Evolutionary conservation across 1,140 invertebrate genomes (phyloP).

Genomic region (Trypoxylus dichotomus): DNA sequence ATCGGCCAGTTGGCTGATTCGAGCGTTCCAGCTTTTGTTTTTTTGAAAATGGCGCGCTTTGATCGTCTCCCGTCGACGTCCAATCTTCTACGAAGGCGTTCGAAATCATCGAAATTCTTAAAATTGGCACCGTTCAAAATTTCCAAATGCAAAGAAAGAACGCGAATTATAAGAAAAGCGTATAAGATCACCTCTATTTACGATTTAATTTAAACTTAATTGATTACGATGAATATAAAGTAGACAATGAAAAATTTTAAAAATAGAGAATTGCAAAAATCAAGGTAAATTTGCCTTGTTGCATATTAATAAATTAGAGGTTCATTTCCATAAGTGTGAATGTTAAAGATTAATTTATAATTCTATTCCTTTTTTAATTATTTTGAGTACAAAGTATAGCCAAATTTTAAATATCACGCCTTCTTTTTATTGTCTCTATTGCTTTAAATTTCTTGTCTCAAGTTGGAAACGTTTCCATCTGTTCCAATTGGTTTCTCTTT

Average conservation of each 20-base stretch:
- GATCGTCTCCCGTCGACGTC: neutral
- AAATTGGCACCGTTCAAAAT: neutral
- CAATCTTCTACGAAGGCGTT: neutral
- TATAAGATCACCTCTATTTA: neutral
- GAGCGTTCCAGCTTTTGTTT: neutral
- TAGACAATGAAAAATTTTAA: neutral
- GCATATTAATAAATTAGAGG: neutral
- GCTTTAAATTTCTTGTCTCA: too few species aligned
- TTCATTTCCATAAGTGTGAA: neutral
- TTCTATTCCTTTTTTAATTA: too few species aligned
- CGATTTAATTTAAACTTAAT: neutral
- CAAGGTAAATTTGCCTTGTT: neutral
- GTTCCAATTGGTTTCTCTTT: too few species aligned
- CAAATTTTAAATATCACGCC: too few species aligned
- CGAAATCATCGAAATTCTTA: neutral
- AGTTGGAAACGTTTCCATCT: too few species aligned
- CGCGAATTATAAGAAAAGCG: neutral
- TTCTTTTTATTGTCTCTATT: too few species aligned
- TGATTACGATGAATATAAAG: neutral
- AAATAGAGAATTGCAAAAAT: neutral
- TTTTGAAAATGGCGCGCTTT: slow-evolving; percentile 19
- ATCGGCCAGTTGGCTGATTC: neutral
- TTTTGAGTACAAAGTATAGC: too few species aligned
- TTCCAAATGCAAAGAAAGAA: neutral
- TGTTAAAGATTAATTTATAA: too few species aligned